Percentiles rank a stretch among this genome's conserved stretches.
Evolutionary conservation across 35 echinoderm and acorn worm species (phyloP).

Genomic region (Apostichopus parvimensis): DNA sequence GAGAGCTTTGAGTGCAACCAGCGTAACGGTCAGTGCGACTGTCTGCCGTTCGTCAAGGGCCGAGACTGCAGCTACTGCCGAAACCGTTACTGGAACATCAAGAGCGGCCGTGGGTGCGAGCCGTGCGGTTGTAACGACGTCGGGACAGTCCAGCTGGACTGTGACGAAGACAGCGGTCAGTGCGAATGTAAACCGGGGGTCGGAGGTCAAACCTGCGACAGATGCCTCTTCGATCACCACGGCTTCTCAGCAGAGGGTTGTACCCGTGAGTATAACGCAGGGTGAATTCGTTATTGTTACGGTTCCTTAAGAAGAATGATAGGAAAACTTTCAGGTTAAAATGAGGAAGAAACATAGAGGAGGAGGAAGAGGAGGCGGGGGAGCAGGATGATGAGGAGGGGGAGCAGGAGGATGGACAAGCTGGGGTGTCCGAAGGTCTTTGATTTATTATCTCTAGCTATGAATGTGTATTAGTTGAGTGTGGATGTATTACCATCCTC

Average conservation of each 20-base stretch:
- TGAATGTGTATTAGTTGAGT: too few relatives aligned
- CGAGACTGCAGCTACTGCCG: slow-evolving; percentile 80
- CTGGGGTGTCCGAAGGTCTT: too few relatives aligned
- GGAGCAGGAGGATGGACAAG: too few relatives aligned
- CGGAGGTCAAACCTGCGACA: slow-evolving; percentile 62
- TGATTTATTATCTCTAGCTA: too few relatives aligned
- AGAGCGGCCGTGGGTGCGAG: slow-evolving; percentile 84
- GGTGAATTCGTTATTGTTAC: too few relatives aligned
- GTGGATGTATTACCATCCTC: too few relatives aligned
- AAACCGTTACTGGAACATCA: slow-evolving; percentile 82
- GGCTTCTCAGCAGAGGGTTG: slow-evolving; percentile 79
- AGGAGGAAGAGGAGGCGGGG: too few relatives aligned
- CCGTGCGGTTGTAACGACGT: slow-evolving; percentile 64
- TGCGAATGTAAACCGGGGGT: slow-evolving; percentile 85
- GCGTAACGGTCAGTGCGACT: slow-evolving; percentile 63
- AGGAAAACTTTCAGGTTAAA: too few relatives aligned
- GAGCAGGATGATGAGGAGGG: too few relatives aligned
- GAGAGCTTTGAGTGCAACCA: slow-evolving; percentile 65
- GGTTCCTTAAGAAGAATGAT: too few relatives aligned
- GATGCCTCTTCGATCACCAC: slow-evolving; percentile 76
- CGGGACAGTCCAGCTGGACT: slow-evolving; percentile 58
- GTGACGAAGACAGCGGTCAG: slow-evolving; percentile 70
- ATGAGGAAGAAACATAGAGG: too few relatives aligned
- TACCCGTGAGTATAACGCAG: slow-evolving; percentile 61
- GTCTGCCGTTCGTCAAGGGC: slow-evolving; percentile 68